Evolutionary conservation across 2,113 vertebrate species (phyloP).

Genomic region (Grallaria varia): DNA sequence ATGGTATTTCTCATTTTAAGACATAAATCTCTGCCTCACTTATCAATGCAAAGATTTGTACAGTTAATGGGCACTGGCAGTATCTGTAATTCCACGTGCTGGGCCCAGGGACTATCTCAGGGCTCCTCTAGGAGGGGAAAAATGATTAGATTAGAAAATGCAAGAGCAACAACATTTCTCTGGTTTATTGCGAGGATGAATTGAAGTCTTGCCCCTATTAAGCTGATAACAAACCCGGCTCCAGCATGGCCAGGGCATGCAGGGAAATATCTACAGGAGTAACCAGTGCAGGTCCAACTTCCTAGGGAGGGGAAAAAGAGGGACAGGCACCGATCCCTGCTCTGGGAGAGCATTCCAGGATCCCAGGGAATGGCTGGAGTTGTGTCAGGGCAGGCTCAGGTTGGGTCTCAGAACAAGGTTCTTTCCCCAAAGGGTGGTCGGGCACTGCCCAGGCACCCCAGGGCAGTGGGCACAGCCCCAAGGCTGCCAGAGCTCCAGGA

Average conservation of each 20-base stretch:
- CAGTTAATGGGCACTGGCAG: neutral
- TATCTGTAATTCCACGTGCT: constrained; percentile 16
- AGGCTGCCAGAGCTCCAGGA: neutral
- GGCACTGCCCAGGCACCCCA: neutral
- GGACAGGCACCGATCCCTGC: neutral
- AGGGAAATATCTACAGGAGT: neutral
- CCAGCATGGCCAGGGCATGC: neutral
- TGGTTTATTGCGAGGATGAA: constrained; percentile 45
- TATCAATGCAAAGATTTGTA: constrained; percentile 39
- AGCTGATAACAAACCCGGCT: constrained; percentile 24
- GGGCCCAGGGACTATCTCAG: neutral
- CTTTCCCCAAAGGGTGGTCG: neutral
- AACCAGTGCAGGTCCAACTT: neutral
- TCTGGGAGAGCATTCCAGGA: neutral
- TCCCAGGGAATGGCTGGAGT: neutral
- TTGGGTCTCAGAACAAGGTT: neutral
- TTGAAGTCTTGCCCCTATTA: constrained; percentile 52
- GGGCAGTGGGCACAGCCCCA: neutral
- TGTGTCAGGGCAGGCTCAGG: neutral
- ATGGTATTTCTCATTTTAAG: constrained; percentile 25
- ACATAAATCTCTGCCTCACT: constrained; percentile 27
- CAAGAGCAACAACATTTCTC: constrained; percentile 19
- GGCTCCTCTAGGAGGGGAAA: neutral
- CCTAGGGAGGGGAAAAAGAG: neutral
- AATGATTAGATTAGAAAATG: constrained; percentile 35